Conservation (phyloP, 1,140 invertebrate species). For the Drosophila pandora region DNA sequence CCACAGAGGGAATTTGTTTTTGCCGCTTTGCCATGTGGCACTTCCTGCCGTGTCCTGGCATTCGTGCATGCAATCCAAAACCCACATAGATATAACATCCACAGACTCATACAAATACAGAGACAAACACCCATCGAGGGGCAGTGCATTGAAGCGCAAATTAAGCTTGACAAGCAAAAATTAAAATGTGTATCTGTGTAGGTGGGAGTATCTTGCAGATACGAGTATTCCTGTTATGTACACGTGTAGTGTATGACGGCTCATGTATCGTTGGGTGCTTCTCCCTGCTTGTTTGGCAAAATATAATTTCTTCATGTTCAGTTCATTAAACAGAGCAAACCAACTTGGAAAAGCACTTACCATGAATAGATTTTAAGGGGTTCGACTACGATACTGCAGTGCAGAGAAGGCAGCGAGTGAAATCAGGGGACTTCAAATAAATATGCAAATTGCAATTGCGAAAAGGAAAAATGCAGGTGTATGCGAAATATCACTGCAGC, state of each 20-base stretch:
- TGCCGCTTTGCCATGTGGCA: conserved; percentile 44
- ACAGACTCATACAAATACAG: conserved; percentile 18
- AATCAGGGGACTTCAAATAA: conserved; percentile 23
- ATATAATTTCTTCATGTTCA: conserved; percentile 77
- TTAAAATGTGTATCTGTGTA: conserved; percentile 69
- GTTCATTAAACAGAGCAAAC: conserved; percentile 77
- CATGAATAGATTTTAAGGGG: conserved; percentile 51
- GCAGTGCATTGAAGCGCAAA: conserved; percentile 80
- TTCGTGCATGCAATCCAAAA: conserved; percentile 65
- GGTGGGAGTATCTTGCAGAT: conserved; percentile 32
- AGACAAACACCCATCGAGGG: conserved; percentile 38
- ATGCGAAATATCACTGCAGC: conserved; percentile 19
- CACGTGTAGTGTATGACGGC: conserved; percentile 20
- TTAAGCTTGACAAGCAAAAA: conserved; percentile 82
- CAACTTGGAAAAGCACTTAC: conserved; percentile 62
- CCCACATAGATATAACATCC: conserved; percentile 28
- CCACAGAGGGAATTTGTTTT: conserved; percentile 41
- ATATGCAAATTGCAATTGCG: conserved; percentile 47
- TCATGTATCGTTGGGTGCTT: conserved; percentile 12
- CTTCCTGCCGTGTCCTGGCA: conserved; percentile 45
- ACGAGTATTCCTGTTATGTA: conserved; percentile 21
- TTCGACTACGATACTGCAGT: conserved; percentile 5
- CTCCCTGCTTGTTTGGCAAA: conserved; percentile 66
- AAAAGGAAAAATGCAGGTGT: conserved; percentile 13
- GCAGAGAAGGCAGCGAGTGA: not conserved